Percentiles rank a stretch among this genome's conserved stretches.
phyloP scores from a whole-genome alignment of 2,888 invertebrate species.

The Salpingus planirostris region DNA sequence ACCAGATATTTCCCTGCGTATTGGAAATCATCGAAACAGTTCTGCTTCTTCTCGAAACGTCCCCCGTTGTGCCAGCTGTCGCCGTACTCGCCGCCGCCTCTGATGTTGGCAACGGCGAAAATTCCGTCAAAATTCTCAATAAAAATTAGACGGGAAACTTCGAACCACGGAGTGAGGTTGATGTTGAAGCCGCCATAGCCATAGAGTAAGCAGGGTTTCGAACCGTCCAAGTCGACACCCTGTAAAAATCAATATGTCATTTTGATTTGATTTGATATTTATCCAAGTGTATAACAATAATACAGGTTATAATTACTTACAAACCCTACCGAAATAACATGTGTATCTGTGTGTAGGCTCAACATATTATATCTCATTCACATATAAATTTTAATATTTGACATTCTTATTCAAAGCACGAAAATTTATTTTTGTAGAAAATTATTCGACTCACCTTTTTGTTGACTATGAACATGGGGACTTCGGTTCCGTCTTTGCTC shows the following conservation, averaged over 20 bases:
- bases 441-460: no score
- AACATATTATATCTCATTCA: no score
- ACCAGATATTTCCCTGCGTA: conserved; percentile 84
- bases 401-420: no score
- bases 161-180: conserved; percentile 83
- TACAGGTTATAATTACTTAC: no score
- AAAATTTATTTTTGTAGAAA: no score
- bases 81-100: conserved; percentile 97
- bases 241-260: no score
- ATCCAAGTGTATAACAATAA: no score
- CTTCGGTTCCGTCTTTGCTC: conserved; percentile 86
- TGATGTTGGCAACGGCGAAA: conserved; percentile 85
- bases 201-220: conserved; percentile 80
- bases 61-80: conserved; percentile 96
- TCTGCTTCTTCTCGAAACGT: conserved; percentile 86
- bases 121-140: conserved; percentile 84
- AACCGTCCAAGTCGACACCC: conserved; percentile 57
- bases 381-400: no score
- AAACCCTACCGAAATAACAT: no score
- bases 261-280: no score
- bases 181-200: conserved; percentile 98
- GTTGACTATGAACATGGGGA: conserved; percentile 92
- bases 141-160: conserved; percentile 77
- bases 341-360: no score
- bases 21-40: conserved; percentile 95